Conservation (phyloP, 2,888 invertebrate genomes). For the Hanleya hanleyi region DNA sequence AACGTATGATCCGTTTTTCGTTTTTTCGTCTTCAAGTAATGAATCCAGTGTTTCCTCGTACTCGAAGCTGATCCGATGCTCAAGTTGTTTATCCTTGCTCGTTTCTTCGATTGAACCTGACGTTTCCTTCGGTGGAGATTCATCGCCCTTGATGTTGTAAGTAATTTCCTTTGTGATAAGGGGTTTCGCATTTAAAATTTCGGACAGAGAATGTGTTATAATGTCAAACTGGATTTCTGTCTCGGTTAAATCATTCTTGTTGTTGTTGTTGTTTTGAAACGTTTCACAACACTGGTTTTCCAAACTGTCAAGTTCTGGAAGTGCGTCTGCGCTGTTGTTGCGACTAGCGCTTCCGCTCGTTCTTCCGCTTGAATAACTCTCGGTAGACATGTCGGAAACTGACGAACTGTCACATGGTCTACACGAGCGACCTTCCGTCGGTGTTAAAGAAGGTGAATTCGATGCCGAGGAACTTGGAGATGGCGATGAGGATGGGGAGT, state of each 20-base stretch:
- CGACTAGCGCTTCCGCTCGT: not conserved
- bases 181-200: too few species aligned
- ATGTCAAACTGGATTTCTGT: not conserved
- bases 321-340: not conserved
- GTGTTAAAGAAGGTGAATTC: slow-evolving; percentile 13
- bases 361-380: not conserved
- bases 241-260: not conserved
- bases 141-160: too few species aligned
- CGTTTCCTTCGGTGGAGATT: too few species aligned
- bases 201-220: not conserved
- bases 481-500: slow-evolving; percentile 20
- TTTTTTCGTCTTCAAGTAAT: slow-evolving; percentile 43
- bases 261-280: not conserved
- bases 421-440: not conserved
- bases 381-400: slow-evolving; percentile 14
- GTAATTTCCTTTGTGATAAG: too few species aligned
- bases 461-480: slow-evolving; percentile 8
- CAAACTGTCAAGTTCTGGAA: not conserved
- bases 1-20: slow-evolving; percentile 15
- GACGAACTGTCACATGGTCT: slow-evolving; percentile 28
- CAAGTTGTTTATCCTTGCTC: not conserved
- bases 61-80: slow-evolving; percentile 50
- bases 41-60: slow-evolving; percentile 52
- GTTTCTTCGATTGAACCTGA: not conserved
- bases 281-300: not conserved